Base-by-base conservation (phyloP, 2,797 vertebrate species). In the Vespertilio murinus region DNA sequence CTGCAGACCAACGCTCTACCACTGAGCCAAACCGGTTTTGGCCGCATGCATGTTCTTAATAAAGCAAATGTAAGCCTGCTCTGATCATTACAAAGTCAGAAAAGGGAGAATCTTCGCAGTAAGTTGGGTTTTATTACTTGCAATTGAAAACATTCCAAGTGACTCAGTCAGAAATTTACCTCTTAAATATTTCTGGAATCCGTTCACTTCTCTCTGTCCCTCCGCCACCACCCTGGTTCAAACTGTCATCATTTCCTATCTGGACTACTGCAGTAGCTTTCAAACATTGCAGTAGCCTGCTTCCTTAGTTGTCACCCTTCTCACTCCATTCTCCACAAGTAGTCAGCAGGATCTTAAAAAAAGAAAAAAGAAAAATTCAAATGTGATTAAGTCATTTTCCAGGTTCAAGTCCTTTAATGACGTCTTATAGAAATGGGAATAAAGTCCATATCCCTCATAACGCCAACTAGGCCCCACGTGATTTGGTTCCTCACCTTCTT, bases 21-120 rank as follows among this genome's bases (percentile, higher is more conserved):
- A n/a, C n/a, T n/a, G n/a, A n/a, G n/a, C n/a, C n/a, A n/a, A n/a
- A n/a, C n/a, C n/a, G n/a, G n/a, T n/a, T n/a, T n/a, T n/a, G n/a
- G n/a, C n/a, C n/a, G 98, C 98, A 97, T 95, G 97, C 96, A 93
- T 65, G 95, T 98, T 94, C 70, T 97, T 98, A 81, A 96, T 98
- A 70, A 98, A 98, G 98, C 98, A 96, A 99, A 98, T 97, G 98
- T 98, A 98, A 98, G 98, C 98, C 98, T 98, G 98, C 38, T 23
- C 38, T 25, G 35, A 70, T 40, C 25, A 28, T 42, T 42, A 70
- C 69, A 70, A 70, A 70, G 7, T 70, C 69, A 70, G 35, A 42
- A 40, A 12, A 70, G 35, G 14, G 23, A 40, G 69, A 40, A 40
- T 25, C 40, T 70, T 70, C 0, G 0, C 9, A 70, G 22, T 8